phyloP scores from a whole-genome alignment of 2,113 vertebrate species.

The Phalacrocorax aristotelis region DNA sequence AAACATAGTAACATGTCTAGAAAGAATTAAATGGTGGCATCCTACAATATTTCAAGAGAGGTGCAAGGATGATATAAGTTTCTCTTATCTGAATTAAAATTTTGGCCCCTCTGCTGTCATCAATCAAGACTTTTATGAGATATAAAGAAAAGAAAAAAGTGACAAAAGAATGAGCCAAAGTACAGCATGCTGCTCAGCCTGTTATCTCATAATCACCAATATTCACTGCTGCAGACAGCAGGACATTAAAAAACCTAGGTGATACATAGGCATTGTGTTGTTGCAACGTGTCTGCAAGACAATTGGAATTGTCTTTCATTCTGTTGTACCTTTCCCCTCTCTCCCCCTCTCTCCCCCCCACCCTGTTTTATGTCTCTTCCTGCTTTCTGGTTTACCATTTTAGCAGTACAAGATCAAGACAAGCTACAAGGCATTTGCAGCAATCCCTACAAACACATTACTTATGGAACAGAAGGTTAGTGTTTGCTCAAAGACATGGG shows the following conservation, averaged over 20 bases:
- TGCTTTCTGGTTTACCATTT: conserved; percentile 68
- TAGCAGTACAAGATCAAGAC: conserved; percentile 91
- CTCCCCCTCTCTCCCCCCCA: not conserved
- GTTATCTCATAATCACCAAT: not conserved
- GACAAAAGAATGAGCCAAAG: not conserved
- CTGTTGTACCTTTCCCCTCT: not conserved
- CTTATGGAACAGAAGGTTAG: conserved; percentile 98
- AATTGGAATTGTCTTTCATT: conserved; percentile 36
- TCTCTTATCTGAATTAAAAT: not conserved
- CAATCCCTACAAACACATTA: conserved; percentile 95
- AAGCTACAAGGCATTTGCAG: conserved; percentile 94
- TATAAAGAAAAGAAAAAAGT: not conserved
- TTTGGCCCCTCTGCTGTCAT: not conserved
- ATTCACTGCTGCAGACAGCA: not conserved
- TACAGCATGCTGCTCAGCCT: not conserved
- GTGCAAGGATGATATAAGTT: not conserved
- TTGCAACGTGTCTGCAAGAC: not conserved
- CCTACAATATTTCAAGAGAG: not conserved
- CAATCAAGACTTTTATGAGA: fast-evolving
- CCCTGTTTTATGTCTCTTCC: conserved; percentile 49
- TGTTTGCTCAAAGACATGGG: conserved; percentile 40
- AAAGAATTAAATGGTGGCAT: not conserved
- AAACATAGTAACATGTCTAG: not conserved
- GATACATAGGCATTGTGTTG: not conserved
- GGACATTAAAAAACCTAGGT: not conserved